A percentile compares a stretch with the other conserved stretches of the same genome.
Conservation (phyloP, 1,140 invertebrate genomes). For the Lepidotrigona ventralis region DNA sequence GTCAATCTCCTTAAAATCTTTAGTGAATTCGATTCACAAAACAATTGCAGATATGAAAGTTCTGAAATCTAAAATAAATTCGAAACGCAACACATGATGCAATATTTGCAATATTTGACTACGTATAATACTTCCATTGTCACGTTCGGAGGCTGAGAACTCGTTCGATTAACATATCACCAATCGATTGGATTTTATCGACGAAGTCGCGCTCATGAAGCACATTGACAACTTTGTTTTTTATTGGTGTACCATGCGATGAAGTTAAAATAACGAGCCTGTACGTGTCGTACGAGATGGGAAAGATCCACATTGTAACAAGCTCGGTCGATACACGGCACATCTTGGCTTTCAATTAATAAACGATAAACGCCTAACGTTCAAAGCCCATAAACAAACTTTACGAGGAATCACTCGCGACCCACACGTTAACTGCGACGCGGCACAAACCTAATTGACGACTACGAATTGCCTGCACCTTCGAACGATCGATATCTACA, state of each 20-base stretch:
- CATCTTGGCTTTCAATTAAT: slow-evolving; percentile 50
- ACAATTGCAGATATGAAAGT: background rate
- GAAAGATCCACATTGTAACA: slow-evolving; percentile 34
- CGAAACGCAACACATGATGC: too few relatives aligned
- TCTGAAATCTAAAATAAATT: background rate
- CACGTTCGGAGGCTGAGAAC: background rate
- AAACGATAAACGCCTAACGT: slow-evolving; percentile 44
- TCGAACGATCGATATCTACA: background rate
- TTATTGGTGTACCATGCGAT: background rate
- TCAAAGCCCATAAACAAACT: slow-evolving; percentile 44
- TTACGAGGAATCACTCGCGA: slow-evolving; percentile 48
- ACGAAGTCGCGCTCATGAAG: background rate
- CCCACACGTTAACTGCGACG: slow-evolving; percentile 32
- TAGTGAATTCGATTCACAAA: background rate
- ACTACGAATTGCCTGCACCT: background rate
- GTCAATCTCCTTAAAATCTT: background rate
- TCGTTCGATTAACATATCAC: background rate
- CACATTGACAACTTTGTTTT: background rate
- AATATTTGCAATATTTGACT: background rate
- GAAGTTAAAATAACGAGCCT: slow-evolving; percentile 1
- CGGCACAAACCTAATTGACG: slow-evolving; percentile 17
- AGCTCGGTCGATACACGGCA: background rate
- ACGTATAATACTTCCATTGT: too few relatives aligned
- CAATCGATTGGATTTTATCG: background rate
- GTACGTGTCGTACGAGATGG: background rate